These are phyloP conservation scores for Cybosia mesomella DNA, from an alignment of 2,888 invertebrate genomes.

Conservation along the genomic window DNA sequence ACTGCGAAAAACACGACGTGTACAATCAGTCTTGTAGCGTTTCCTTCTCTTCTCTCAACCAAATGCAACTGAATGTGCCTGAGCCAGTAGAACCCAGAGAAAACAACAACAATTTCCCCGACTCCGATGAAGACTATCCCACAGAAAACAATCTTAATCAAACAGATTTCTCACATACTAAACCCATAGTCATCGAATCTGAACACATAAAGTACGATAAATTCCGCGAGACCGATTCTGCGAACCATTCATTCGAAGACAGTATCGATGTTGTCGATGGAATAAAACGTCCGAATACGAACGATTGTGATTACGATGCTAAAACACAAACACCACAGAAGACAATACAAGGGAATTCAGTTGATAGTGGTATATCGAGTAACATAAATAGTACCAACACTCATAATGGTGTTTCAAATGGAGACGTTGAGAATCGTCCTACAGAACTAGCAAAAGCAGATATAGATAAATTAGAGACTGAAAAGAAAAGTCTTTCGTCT, in stretches of 20 bases:
- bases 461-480: conserved; percentile 56
- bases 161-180: conserved; percentile 81
- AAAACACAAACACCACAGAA: conserved; percentile 59
- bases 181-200: conserved; percentile 81
- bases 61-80: conserved; percentile 77
- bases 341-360: conserved; percentile 76
- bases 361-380: conserved; percentile 80
- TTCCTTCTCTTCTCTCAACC: conserved; percentile 78
- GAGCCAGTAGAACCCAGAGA: conserved; percentile 77
- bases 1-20: conserved; percentile 82
- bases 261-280: conserved; percentile 80
- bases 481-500: conserved; percentile 65
- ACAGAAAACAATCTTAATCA: conserved; percentile 82
- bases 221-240: conserved; percentile 73
- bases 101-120: conserved; percentile 71
- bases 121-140: conserved; percentile 80
- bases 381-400: conserved; percentile 67
- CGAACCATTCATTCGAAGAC: conserved; percentile 81
- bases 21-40: conserved; percentile 80
- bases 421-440: conserved; percentile 50
- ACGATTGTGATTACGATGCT: conserved; percentile 57
- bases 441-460: conserved; percentile 54
- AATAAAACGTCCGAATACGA: conserved; percentile 62
- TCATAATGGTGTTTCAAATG: conserved; percentile 47
- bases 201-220: conserved; percentile 73